These are phyloP conservation scores for Heteromurus nitidus DNA, from an alignment of 2,888 invertebrate species.

Conservation along the genomic window DNA sequence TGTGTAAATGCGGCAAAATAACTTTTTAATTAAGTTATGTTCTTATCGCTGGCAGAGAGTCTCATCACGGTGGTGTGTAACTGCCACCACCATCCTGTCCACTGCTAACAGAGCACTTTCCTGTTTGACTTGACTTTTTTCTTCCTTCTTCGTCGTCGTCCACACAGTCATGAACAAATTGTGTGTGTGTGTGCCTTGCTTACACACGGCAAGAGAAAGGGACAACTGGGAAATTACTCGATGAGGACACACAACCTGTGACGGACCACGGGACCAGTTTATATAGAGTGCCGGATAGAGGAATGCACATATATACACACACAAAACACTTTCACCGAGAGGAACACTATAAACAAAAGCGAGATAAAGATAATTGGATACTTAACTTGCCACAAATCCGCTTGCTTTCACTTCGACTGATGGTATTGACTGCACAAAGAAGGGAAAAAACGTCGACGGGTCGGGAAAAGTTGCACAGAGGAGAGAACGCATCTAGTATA, in stretches of 20 bases:
- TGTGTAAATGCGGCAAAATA: constrained; percentile 32
- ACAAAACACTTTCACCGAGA: not conserved
- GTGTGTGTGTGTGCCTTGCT: too few species aligned
- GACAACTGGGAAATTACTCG: not conserved
- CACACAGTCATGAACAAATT: not conserved
- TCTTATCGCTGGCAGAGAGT: constrained; percentile 8
- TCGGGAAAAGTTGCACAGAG: too few species aligned
- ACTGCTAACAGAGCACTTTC: not conserved
- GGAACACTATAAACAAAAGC: constrained; percentile 30
- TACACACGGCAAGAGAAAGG: too few species aligned
- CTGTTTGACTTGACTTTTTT: not conserved
- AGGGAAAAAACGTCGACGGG: not conserved
- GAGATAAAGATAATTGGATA: constrained; percentile 52
- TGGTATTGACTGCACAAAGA: constrained; percentile 24
- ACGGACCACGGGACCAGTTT: too few species aligned
- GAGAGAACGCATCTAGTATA: too few species aligned
- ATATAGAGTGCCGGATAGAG: not conserved
- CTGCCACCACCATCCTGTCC: constrained; percentile 9
- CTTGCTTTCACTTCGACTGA: constrained; percentile 39
- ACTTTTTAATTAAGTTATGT: constrained; percentile 56
- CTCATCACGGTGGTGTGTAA: constrained; percentile 27
- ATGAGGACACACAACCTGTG: too few species aligned
- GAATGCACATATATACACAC: not conserved
- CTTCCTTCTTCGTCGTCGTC: not conserved
- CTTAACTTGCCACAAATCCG: constrained; percentile 50